Percentiles rank a stretch among this genome's conserved stretches.
phyloP scores from a whole-genome alignment of 2,797 vertebrate genomes.

The Dromococcyx pavoninus region DNA sequence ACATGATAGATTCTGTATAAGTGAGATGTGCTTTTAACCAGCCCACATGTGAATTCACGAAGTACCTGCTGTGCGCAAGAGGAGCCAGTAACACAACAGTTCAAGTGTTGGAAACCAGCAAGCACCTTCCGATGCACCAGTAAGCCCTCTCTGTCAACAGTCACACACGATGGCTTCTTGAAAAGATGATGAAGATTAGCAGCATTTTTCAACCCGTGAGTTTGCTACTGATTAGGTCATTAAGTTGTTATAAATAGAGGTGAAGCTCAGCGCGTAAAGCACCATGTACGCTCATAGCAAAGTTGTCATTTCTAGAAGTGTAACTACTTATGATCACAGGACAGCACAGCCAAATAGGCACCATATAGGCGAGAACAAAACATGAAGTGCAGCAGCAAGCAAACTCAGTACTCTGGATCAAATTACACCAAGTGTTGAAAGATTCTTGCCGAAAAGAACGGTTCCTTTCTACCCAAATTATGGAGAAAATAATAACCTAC shows the following conservation, averaged over 20 bases:
- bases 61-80: background rate
- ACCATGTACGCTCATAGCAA: fast-evolving
- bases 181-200: background rate
- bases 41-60: fast-evolving
- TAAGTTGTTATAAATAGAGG: background rate
- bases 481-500: background rate
- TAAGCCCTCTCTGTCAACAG: background rate
- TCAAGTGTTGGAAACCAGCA: background rate
- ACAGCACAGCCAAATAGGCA: background rate
- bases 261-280: background rate
- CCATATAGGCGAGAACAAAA: fast-evolving
- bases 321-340: fast-evolving
- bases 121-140: background rate
- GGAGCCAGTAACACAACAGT: background rate
- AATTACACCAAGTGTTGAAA: background rate
- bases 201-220: background rate
- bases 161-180: background rate
- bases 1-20: fast-evolving
- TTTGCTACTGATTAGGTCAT: background rate
- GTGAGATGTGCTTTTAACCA: background rate
- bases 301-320: background rate
- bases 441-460: background rate
- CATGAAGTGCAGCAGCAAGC: background rate
- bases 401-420: background rate
- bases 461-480: background rate